A percentile compares a stretch with the other conserved stretches of the same genome.
Conservation (phyloP, 1,140 invertebrate species). For the Drosophila ananassae region DNA sequence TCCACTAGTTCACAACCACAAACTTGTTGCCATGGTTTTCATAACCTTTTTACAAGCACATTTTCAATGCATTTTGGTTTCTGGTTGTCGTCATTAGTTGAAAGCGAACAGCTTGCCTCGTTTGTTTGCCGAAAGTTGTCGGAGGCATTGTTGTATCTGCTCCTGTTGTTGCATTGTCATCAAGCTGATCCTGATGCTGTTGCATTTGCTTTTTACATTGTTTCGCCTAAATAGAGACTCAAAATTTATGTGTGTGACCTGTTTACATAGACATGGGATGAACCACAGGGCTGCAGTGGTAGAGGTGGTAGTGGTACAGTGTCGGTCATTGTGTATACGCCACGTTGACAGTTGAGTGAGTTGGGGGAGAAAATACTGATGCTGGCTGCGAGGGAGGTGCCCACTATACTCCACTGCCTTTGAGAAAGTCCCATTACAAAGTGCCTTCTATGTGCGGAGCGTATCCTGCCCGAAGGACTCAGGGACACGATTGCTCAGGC, state of each 20-base stretch:
- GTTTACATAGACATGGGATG: neutral
- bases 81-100: slow-evolving; percentile 47
- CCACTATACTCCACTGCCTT: too few relatives aligned
- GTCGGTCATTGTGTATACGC: slow-evolving; percentile 37
- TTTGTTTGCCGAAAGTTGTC: slow-evolving; percentile 45
- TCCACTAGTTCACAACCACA: neutral
- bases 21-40: slow-evolving; percentile 30
- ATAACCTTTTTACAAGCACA: neutral
- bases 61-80: slow-evolving; percentile 30
- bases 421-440: neutral
- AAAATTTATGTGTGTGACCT: slow-evolving; percentile 47
- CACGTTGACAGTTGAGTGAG: slow-evolving; percentile 18
- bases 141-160: slow-evolving; percentile 12
- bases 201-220: slow-evolving; percentile 47
- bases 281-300: neutral
- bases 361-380: slow-evolving; percentile 21
- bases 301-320: too few relatives aligned
- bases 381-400: slow-evolving; percentile 1
- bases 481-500: slow-evolving; percentile 27
- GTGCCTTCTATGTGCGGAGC: neutral
- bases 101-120: slow-evolving; percentile 38
- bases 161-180: slow-evolving; percentile 33
- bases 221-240: slow-evolving; percentile 53
- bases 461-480: slow-evolving; percentile 19
- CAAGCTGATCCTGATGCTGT: slow-evolving; percentile 20